Evolutionary conservation across 2,888 invertebrate genomes (phyloP).

Genomic region (Endomychus coccineus): DNA sequence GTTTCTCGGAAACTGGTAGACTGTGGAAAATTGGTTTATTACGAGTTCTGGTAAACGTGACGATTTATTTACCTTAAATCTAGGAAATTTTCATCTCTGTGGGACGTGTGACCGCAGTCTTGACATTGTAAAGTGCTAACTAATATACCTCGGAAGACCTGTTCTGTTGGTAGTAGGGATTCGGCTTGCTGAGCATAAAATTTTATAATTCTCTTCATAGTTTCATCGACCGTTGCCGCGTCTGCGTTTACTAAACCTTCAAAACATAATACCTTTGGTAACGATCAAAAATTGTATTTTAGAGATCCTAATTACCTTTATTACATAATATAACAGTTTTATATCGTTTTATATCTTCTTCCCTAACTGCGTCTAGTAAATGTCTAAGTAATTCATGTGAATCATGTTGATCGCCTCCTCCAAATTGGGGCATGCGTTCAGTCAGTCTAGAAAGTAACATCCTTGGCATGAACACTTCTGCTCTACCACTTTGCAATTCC

Average conservation of each 20-base stretch:
- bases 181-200: conserved; percentile 78
- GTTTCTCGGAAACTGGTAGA: conserved; percentile 75
- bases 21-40: conserved; percentile 44
- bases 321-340: conserved; percentile 72
- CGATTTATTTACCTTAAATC: conserved; percentile 63
- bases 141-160: conserved; percentile 87
- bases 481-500: conserved; percentile 58
- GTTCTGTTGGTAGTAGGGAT: conserved; percentile 72
- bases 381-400: conserved; percentile 90
- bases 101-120: conserved; percentile 80
- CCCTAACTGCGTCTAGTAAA: conserved; percentile 78
- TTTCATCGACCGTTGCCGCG: conserved; percentile 68
- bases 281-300: not conserved
- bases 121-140: conserved; percentile 86
- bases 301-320: conserved; percentile 47
- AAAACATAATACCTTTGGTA: not conserved
- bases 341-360: conserved; percentile 70
- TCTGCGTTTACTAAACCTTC: conserved; percentile 58
- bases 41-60: conserved; percentile 4
- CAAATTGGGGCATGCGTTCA: conserved; percentile 72
- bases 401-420: conserved; percentile 93
- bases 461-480: conserved; percentile 57
- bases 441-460: conserved; percentile 58
- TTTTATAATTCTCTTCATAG: conserved; percentile 69
- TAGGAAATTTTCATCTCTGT: conserved; percentile 85